Conservation (phyloP, 2,888 invertebrate genomes). For the Dynastes tityus region DNA sequence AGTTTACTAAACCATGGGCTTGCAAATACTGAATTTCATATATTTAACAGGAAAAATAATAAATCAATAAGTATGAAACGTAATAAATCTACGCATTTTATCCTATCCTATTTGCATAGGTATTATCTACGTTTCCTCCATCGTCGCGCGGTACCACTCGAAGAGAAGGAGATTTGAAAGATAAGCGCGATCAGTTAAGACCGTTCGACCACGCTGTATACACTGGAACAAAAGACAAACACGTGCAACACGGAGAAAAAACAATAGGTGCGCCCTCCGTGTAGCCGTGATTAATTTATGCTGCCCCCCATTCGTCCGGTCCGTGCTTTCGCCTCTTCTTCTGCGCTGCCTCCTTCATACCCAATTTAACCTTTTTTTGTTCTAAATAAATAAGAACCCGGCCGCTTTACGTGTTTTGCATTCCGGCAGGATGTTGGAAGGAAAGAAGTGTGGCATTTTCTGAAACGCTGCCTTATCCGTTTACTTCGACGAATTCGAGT, state of each 20-base stretch:
- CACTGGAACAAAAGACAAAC: conserved; percentile 36
- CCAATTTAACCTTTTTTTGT: conserved; percentile 48
- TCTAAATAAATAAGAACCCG: conserved; percentile 47
- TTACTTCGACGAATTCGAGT: conserved; percentile 21
- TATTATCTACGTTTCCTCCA: conserved; percentile 13
- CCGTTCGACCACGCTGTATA: conserved; percentile 27
- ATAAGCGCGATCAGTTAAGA: conserved; percentile 27
- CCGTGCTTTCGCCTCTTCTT: conserved; percentile 35
- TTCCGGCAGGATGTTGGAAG: conserved; percentile 31
- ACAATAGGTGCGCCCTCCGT: conserved; percentile 45
- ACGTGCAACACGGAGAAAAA: conserved; percentile 44
- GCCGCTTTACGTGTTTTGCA: conserved; percentile 46
- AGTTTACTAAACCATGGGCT: background rate
- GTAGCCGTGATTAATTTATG: conserved; percentile 45
- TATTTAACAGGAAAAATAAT: background rate
- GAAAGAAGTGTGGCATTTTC: conserved; percentile 31
- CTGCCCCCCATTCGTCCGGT: conserved; percentile 44
- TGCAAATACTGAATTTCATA: background rate
- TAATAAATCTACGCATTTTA: conserved; percentile 8
- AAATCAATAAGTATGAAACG: background rate
- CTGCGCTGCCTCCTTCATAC: conserved; percentile 36
- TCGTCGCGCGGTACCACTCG: background rate
- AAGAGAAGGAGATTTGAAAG: conserved; percentile 11
- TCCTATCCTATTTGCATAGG: conserved; percentile 13
- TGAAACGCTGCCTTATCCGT: conserved; percentile 15